These are phyloP conservation scores for Conus ventricosus DNA, from an alignment of 1,140 invertebrate genomes.

Conservation along the genomic window DNA sequence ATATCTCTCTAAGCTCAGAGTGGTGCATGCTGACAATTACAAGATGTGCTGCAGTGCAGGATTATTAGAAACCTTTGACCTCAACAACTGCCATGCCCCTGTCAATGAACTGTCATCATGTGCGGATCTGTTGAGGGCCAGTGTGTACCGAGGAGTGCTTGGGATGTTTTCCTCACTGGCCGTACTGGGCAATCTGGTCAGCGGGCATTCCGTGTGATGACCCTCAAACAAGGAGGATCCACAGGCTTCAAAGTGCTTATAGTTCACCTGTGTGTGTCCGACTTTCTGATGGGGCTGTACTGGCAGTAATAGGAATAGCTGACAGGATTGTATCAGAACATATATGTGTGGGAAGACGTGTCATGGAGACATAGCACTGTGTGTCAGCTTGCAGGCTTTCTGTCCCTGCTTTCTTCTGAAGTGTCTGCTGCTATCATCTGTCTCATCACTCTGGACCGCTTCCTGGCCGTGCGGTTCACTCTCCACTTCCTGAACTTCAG, in stretches of 20 bases:
- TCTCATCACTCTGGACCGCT: constrained; percentile 56
- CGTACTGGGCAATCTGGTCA: constrained; percentile 50
- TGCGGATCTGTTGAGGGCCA: constrained; percentile 39
- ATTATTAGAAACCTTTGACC: too few species aligned
- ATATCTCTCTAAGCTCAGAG: too few species aligned
- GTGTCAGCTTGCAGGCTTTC: constrained; percentile 59
- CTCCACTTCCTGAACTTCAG: constrained; percentile 37
- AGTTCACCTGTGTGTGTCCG: constrained; percentile 54
- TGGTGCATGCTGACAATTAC: too few species aligned
- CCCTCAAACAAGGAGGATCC: constrained; percentile 7
- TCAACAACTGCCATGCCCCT: too few species aligned
- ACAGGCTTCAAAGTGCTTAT: constrained; percentile 45
- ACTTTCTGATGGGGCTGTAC: too few species aligned
- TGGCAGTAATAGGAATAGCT: constrained; percentile 52
- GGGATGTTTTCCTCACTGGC: constrained; percentile 48
- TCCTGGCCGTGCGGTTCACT: constrained; percentile 53
- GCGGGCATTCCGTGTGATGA: constrained; percentile 42
- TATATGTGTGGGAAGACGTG: constrained; percentile 49
- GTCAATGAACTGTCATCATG: constrained; percentile 38
- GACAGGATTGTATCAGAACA: constrained; percentile 50
- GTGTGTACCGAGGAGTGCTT: constrained; percentile 37
- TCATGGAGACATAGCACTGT: constrained; percentile 46
- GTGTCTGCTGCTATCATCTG: constrained; percentile 50
- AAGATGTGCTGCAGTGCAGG: too few species aligned
- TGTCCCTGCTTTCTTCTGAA: constrained; percentile 54